Conservation (phyloP, 2,113 vertebrate genomes). For the Dipodomys spectabilis region DNA sequence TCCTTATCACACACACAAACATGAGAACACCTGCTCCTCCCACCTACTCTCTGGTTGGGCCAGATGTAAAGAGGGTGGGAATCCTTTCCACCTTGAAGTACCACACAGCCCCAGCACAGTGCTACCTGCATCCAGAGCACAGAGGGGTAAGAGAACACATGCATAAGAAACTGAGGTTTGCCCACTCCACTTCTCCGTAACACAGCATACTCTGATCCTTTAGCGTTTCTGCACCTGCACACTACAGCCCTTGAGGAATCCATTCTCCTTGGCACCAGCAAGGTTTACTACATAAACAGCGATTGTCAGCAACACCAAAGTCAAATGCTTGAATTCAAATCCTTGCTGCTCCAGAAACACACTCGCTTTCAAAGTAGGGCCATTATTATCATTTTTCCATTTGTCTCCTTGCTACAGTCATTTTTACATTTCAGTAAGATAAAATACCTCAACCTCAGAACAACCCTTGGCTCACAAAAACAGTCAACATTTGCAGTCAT, state of each 20-base stretch:
- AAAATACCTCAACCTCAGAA: background rate
- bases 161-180: background rate
- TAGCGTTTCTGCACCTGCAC: background rate
- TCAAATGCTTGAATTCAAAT: background rate
- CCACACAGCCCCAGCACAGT: background rate
- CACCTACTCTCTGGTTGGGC: background rate
- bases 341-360: background rate
- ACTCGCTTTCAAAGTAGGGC: background rate
- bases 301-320: background rate
- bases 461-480: background rate
- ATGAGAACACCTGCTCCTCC: constrained; percentile 5
- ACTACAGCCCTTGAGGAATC: background rate
- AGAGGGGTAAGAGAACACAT: background rate
- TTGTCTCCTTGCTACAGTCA: background rate
- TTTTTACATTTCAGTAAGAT: background rate
- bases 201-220: background rate
- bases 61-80: background rate
- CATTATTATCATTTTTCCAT: background rate
- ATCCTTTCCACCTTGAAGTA: background rate
- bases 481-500: background rate
- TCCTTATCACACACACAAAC: rapidly evolving
- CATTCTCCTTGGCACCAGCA: background rate
- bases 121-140: background rate
- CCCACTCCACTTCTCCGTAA: constrained; percentile 1
- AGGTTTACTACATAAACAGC: background rate